Evolutionary conservation across 2,113 vertebrate species (phyloP).

Genomic region (Prunella fulvescens): DNA sequence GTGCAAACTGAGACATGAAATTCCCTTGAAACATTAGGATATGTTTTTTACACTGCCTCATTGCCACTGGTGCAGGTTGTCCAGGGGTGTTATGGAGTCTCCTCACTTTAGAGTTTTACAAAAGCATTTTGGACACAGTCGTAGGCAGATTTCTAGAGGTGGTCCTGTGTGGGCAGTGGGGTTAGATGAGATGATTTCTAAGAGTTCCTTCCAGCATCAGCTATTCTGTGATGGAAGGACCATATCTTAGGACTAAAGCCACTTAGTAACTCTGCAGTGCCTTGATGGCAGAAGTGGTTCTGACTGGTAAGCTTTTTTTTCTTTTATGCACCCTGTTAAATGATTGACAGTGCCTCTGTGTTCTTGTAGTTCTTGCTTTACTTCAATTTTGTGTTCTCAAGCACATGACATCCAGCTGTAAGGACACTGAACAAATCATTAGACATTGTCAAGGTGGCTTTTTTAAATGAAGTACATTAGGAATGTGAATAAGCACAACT

Average conservation of each 20-base stretch:
- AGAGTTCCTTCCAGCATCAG: neutral
- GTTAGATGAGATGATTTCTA: neutral
- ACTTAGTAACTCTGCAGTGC: neutral
- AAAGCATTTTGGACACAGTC: accelerated
- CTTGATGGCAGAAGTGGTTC: neutral
- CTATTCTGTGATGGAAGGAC: neutral
- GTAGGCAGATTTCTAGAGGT: neutral
- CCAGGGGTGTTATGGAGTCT: neutral
- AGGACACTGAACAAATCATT: neutral
- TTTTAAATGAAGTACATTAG: neutral
- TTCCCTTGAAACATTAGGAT: neutral
- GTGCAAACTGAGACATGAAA: neutral
- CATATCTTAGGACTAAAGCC: neutral
- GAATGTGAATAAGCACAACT: neutral
- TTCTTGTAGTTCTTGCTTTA: neutral
- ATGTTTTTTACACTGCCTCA: neutral
- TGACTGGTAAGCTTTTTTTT: neutral
- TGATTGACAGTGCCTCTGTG: neutral
- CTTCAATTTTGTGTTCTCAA: neutral
- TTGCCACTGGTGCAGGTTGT: neutral
- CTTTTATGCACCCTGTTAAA: neutral
- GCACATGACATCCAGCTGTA: neutral
- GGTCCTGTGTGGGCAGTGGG: neutral
- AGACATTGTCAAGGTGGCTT: neutral
- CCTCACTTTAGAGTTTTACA: accelerated